Evolutionary conservation across 2,888 invertebrate genomes (phyloP).

Genomic region (Neoaliturus tenellus): DNA sequence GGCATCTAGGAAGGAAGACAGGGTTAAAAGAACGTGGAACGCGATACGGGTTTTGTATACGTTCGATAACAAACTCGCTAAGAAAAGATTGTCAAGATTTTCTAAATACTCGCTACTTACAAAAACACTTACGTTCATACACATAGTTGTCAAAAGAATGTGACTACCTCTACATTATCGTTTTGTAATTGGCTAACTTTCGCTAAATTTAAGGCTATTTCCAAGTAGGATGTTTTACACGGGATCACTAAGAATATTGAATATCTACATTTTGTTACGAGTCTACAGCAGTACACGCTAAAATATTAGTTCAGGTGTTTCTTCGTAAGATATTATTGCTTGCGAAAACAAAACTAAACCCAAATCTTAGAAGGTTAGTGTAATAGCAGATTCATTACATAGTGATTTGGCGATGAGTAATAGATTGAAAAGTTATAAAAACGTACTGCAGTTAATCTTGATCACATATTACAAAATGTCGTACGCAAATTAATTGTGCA

Average conservation of each 20-base stretch:
- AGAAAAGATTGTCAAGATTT: constrained; percentile 49
- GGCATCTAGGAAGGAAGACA: constrained; percentile 48
- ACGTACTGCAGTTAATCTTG: no score
- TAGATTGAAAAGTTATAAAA: no score
- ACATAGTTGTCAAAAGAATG: constrained; percentile 26
- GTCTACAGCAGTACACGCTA: neutral
- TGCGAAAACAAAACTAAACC: neutral
- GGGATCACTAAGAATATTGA: neutral
- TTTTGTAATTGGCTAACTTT: constrained; percentile 13
- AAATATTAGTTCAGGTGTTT: neutral
- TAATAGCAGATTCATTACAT: no score
- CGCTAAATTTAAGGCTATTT: constrained; percentile 44
- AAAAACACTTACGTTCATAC: constrained; percentile 39
- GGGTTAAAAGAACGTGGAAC: neutral
- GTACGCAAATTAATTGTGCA: no score
- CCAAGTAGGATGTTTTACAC: constrained; percentile 11
- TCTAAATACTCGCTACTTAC: constrained; percentile 37
- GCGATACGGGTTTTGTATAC: neutral
- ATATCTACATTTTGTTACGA: neutral
- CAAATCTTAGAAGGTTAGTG: no score
- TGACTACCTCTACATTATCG: constrained; percentile 41
- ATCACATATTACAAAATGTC: no score
- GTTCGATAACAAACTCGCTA: constrained; percentile 38
- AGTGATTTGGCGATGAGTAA: no score
- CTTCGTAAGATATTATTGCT: neutral